phyloP scores from a whole-genome alignment of 2,888 invertebrate species.

The Candidula unifasciata region DNA sequence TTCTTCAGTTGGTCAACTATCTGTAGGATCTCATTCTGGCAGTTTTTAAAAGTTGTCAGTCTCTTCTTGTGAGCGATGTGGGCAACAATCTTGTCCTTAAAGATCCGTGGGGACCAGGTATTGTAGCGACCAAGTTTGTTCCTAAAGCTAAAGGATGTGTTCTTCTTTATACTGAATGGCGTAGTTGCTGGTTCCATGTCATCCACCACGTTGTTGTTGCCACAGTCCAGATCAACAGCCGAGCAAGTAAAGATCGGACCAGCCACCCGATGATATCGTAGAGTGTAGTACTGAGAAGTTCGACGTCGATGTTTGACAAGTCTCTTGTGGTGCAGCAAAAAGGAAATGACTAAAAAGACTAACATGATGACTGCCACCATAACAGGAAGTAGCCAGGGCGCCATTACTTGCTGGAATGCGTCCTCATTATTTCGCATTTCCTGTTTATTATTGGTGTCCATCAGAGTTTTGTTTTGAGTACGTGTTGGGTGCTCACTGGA shows the following conservation, averaged over 20 bases:
- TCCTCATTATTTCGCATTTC: neutral
- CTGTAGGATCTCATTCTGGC: neutral
- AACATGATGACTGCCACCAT: slow-evolving; percentile 31
- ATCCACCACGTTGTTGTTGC: neutral
- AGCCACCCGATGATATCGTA: slow-evolving; percentile 24
- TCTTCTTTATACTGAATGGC: neutral
- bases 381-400: slow-evolving; percentile 38
- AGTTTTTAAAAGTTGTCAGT: neutral
- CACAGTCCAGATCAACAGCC: no score
- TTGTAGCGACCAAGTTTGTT: slow-evolving; percentile 14
- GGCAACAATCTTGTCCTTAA: neutral
- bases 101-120: slow-evolving; percentile 36
- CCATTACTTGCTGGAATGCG: neutral
- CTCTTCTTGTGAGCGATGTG: neutral
- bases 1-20: neutral
- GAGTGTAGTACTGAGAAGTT: slow-evolving; percentile 21
- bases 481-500: neutral
- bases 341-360: slow-evolving; percentile 32
- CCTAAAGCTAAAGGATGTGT: neutral
- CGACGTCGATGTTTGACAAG: slow-evolving; percentile 22
- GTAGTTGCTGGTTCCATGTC: neutral
- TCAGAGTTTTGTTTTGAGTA: neutral
- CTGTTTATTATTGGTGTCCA: neutral
- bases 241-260: slow-evolving; percentile 20
- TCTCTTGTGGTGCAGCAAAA: slow-evolving; percentile 25